Conservation (phyloP, 37 sponge, comb jelly and placozoan genomes). For the Lycopodina hypogea region DNA sequence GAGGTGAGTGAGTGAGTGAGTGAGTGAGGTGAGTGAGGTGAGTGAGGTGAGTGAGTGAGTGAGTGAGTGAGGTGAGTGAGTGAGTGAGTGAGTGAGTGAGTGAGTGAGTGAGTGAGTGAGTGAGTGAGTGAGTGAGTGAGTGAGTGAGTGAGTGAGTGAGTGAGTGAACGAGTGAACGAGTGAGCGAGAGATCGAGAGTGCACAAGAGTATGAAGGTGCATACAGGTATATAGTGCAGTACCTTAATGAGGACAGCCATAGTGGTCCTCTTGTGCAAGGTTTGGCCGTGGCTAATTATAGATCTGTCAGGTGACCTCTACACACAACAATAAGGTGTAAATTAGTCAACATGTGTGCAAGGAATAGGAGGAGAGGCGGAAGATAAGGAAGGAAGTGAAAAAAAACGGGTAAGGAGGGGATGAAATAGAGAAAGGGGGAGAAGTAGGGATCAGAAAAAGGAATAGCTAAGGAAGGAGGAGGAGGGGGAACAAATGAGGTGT, state of each 20-base stretch:
- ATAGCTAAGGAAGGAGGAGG: background rate
- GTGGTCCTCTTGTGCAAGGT: slow-evolving; percentile 79
- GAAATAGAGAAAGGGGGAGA: slow-evolving; percentile 6
- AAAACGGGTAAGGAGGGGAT: background rate
- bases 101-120: no score
- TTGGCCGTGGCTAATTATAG: slow-evolving; percentile 30
- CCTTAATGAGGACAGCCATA: slow-evolving; percentile 85
- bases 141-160: no score
- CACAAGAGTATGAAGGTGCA: no score
- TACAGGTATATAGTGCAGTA: no score
- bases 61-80: no score
- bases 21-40: no score
- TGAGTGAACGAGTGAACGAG: no score
- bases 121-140: no score
- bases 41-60: no score
- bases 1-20: no score
- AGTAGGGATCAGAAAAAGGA: background rate
- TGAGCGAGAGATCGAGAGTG: no score
- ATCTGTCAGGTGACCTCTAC: slow-evolving; percentile 1
- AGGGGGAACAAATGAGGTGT: slow-evolving; percentile 10
- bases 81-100: no score
- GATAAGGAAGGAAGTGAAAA: background rate
- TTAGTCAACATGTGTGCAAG: background rate
- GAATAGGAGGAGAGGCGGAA: background rate
- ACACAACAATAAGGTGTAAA: background rate